phyloP scores from a whole-genome alignment of 1,140 invertebrate genomes.

The Heterodera schachtii region DNA sequence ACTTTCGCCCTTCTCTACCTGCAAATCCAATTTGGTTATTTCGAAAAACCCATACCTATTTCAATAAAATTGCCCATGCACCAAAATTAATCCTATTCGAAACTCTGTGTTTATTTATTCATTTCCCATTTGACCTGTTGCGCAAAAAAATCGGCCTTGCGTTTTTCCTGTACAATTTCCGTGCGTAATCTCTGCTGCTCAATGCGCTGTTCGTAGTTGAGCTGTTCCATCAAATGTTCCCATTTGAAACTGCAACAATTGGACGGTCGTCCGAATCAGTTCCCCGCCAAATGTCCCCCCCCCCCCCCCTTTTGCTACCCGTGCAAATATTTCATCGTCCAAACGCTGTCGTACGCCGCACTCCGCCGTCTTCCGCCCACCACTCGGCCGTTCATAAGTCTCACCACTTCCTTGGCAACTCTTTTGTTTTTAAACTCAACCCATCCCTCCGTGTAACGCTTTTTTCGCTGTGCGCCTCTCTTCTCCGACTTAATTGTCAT shows the following conservation, averaged over 20 bases:
- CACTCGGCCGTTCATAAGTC: constrained; percentile 80
- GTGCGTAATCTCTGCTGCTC: constrained; percentile 80
- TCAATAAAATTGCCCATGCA: too few species aligned
- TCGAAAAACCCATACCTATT: too few species aligned
- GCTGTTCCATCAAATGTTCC: constrained; percentile 86
- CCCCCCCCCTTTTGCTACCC: constrained; percentile 68
- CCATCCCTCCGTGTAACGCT: constrained; percentile 87
- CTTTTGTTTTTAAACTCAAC: constrained; percentile 80
- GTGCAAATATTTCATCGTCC: constrained; percentile 93
- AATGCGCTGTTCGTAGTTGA: constrained; percentile 85
- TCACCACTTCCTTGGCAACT: constrained; percentile 72
- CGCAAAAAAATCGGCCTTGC: constrained; percentile 82
- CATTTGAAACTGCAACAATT: constrained; percentile 80
- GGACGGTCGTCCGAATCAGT: background rate
- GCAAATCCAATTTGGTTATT: background rate
- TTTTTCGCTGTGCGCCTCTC: constrained; percentile 66
- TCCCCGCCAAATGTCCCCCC: background rate
- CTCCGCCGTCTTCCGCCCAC: constrained; percentile 84
- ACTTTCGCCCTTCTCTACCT: constrained; percentile 31
- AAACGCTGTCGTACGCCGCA: constrained; percentile 79
- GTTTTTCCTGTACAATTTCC: constrained; percentile 76
- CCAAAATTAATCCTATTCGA: background rate
- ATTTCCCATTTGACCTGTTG: constrained; percentile 71
- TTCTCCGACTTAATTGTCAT: constrained; percentile 51
- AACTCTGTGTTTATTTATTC: background rate